A percentile compares a stretch with the other conserved stretches of the same genome.
Evolutionary conservation across 1,140 invertebrate genomes (phyloP).

Genomic region (Conus betulinus): DNA sequence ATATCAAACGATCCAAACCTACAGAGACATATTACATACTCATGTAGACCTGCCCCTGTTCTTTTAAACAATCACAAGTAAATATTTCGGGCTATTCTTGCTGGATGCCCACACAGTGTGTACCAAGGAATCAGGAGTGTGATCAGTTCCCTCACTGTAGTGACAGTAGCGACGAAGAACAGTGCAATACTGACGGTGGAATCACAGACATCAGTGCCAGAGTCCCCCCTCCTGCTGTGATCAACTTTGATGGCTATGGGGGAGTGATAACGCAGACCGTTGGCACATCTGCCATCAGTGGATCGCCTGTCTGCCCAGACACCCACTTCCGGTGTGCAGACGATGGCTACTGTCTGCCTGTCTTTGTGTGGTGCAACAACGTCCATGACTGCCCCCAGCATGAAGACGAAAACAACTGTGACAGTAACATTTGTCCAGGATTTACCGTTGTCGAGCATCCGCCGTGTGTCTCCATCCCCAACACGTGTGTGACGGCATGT

Average conservation of each 20-base stretch:
- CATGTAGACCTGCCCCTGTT: no score
- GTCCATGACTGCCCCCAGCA: slow-evolving; percentile 32
- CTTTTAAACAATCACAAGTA: no score
- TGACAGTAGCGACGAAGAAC: neutral
- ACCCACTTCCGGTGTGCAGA: slow-evolving; percentile 34
- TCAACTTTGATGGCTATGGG: neutral
- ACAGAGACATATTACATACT: no score
- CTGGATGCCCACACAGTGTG: neutral
- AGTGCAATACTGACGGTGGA: neutral
- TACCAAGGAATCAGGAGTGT: neutral
- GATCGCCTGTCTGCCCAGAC: neutral
- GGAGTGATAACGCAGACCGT: neutral
- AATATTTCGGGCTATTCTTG: no score
- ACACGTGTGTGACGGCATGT: slow-evolving; percentile 37
- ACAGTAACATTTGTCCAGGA: slow-evolving; percentile 21
- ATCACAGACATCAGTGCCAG: neutral
- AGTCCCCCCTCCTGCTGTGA: neutral
- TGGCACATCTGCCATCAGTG: neutral
- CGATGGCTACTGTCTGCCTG: slow-evolving; percentile 28
- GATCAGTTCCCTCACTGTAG: neutral
- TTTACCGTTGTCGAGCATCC: slow-evolving; percentile 34
- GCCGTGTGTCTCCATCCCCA: slow-evolving; percentile 30
- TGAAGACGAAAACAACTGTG: slow-evolving; percentile 32
- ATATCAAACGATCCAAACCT: no score
- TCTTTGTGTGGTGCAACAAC: slow-evolving; percentile 42